Percentiles rank a stretch among this genome's conserved stretches.
phyloP scores from a whole-genome alignment of 2,888 invertebrate species.

The Laspeyria flexula region DNA sequence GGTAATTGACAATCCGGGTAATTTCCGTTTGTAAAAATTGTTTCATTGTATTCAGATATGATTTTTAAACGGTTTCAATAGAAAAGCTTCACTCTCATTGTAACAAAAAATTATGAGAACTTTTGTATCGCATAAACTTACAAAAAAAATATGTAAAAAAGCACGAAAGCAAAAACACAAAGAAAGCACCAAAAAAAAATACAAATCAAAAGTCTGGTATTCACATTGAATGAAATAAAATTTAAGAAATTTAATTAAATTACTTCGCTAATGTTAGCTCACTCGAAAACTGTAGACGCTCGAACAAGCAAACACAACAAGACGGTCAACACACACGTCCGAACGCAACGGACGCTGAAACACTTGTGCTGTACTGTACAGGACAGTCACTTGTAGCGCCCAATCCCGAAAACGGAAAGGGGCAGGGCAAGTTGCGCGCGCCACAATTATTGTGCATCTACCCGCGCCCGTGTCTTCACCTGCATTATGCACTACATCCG shows the following conservation, averaged over 20 bases:
- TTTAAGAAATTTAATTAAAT: too few species aligned
- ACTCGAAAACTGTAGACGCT: not conserved
- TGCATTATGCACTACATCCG: not conserved
- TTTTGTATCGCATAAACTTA: too few species aligned
- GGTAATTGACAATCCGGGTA: too few species aligned
- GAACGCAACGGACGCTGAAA: not conserved
- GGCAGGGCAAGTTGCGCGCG: slow-evolving; percentile 34
- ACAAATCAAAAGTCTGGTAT: not conserved
- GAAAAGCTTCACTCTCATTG: too few species aligned
- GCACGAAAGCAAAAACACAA: too few species aligned
- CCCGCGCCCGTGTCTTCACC: slow-evolving; percentile 19
- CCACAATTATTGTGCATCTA: slow-evolving; percentile 10
- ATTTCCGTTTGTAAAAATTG: too few species aligned
- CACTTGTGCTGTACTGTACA: slow-evolving; percentile 22
- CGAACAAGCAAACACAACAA: not conserved
- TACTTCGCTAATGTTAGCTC: slow-evolving; percentile 5
- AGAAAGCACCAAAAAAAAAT: not conserved
- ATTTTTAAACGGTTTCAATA: too few species aligned
- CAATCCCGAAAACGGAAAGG: slow-evolving; percentile 6
- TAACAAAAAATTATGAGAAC: too few species aligned
- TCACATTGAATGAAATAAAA: too few species aligned
- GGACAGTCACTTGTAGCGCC: slow-evolving; percentile 34
- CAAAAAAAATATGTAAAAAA: too few species aligned
- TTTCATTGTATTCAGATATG: too few species aligned
- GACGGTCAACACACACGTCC: slow-evolving; percentile 1